Evolutionary conservation across 2,797 vertebrate genomes (phyloP).

Genomic region (Menidia menidia): DNA sequence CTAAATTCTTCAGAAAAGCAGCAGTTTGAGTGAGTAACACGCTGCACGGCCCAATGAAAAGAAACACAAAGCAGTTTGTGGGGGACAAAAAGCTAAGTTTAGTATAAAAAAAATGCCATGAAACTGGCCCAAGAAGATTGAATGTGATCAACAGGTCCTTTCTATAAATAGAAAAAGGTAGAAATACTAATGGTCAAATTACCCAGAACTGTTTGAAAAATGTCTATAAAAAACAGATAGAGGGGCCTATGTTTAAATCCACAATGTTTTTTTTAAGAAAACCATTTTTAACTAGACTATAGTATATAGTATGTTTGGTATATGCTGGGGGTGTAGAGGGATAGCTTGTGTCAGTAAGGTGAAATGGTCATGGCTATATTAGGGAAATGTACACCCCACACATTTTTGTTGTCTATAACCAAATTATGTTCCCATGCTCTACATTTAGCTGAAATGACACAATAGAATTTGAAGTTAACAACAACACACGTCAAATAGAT

Average conservation of each 20-base stretch:
- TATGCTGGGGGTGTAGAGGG: neutral
- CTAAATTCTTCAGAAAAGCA: neutral
- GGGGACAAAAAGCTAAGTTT: constrained; percentile 13
- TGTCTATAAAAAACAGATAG: neutral
- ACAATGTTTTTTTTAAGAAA: neutral
- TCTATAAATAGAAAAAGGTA: constrained; percentile 4
- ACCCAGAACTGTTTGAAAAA: neutral
- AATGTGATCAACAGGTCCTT: constrained; percentile 6
- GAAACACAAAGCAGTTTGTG: too few relatives aligned
- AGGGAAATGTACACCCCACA: too few relatives aligned
- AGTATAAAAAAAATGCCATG: too few relatives aligned
- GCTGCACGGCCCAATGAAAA: neutral
- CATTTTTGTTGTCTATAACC: neutral
- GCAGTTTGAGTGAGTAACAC: neutral
- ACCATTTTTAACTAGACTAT: neutral
- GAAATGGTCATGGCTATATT: neutral
- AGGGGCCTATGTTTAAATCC: neutral
- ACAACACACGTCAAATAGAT: neutral
- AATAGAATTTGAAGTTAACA: neutral
- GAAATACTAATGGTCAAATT: constrained; percentile 27
- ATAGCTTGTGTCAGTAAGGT: neutral
- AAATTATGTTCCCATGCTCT: neutral
- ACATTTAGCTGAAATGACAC: constrained; percentile 19
- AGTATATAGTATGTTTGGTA: too few relatives aligned
- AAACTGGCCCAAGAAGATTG: too few relatives aligned